Conservation (phyloP, 2,797 vertebrate species). For the Potorous gilbertii region DNA sequence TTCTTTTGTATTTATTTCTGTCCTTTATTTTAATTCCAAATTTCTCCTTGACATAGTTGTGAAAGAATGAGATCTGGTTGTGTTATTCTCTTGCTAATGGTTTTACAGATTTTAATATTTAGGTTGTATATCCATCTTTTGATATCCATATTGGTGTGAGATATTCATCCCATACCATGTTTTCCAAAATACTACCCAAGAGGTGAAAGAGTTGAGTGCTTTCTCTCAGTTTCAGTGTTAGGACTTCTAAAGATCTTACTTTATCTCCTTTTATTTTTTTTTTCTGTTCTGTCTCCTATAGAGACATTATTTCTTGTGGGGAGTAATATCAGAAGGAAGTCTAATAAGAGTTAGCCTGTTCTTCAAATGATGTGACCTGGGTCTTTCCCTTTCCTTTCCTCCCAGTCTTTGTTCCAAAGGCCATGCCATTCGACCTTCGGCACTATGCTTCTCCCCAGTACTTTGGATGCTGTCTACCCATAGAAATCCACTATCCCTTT, state of each 20-base stretch:
- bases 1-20: not conserved
- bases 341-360: not conserved
- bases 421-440: not conserved
- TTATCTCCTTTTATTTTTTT: not conserved
- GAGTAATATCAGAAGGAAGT: not conserved
- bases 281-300: not conserved
- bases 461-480: not conserved
- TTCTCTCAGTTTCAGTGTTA: not conserved
- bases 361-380: not conserved
- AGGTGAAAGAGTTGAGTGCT: not conserved
- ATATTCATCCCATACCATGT: not conserved
- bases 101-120: not conserved
- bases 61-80: not conserved
- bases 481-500: not conserved
- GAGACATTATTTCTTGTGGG: not conserved
- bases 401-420: not conserved
- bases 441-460: not conserved
- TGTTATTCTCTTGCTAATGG: not conserved
- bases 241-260: not conserved
- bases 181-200: not conserved
- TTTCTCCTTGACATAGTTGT: not conserved
- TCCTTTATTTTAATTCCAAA: not conserved
- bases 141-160: no score
- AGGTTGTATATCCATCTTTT: not conserved
- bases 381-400: not conserved